phyloP scores from a whole-genome alignment of 2,113 vertebrate species.

The rat (Rattus norvegicus) region GRCr8 NC_086019.1:190173001-190173500 shows the following conservation, averaged over 20 bases:
- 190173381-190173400: not conserved
- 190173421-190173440: not conserved
- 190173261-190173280: not conserved
- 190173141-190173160: not conserved
- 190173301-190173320: not conserved
- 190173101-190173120: not conserved
- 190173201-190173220: slow-evolving; percentile 3
- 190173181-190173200: slow-evolving; percentile 16
- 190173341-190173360: not conserved
- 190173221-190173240: not conserved
- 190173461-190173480: not conserved
- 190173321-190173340: not conserved
- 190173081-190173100: not conserved
- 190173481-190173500: not conserved
- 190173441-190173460: not conserved
- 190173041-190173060: not conserved
- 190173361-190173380: not conserved
- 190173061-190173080: not conserved
- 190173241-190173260: not conserved
- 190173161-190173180: not conserved
- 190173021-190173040: not conserved
- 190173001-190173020: not conserved
- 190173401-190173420: not conserved
- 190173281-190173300: not conserved
- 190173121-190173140: not conserved